These are phyloP conservation scores for Parauchenoglanis punctatus DNA, from an alignment of 2,797 vertebrate species.

Conservation along the genomic window DNA sequence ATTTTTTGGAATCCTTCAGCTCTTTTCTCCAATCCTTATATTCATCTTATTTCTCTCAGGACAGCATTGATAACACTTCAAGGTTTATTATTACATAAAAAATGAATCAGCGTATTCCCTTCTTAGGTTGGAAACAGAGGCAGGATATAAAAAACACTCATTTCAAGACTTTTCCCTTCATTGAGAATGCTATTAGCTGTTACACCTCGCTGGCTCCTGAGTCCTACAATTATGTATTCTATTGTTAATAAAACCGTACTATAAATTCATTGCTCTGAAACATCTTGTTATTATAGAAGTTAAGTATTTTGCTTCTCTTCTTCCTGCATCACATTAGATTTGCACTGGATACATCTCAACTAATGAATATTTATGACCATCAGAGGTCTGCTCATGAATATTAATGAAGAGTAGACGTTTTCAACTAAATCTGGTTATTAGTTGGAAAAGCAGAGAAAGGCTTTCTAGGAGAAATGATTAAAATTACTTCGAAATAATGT, in stretches of 20 bases:
- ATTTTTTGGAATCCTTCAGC: background rate
- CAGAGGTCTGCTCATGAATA: constrained; percentile 14
- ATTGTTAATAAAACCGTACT: constrained; percentile 1
- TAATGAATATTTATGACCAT: constrained; percentile 16
- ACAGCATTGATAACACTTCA: background rate
- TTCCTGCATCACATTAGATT: constrained; percentile 6
- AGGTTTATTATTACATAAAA: background rate
- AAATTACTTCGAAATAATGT: background rate
- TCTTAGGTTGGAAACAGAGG: background rate
- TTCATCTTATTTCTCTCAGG: background rate
- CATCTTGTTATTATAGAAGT: background rate
- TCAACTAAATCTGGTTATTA: constrained; percentile 4
- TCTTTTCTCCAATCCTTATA: background rate
- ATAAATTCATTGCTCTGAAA: constrained; percentile 1
- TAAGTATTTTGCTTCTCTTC: background rate
- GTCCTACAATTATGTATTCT: background rate
- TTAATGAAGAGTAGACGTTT: background rate
- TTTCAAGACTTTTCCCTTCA: background rate
- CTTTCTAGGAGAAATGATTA: background rate
- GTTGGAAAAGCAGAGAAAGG: background rate
- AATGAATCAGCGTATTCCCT: background rate
- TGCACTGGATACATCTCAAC: background rate
- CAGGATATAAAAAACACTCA: background rate
- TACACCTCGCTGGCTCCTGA: background rate
- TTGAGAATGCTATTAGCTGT: background rate